Conservation (phyloP, 2,888 invertebrate genomes). For the Arrhopalites spinosus region DNA sequence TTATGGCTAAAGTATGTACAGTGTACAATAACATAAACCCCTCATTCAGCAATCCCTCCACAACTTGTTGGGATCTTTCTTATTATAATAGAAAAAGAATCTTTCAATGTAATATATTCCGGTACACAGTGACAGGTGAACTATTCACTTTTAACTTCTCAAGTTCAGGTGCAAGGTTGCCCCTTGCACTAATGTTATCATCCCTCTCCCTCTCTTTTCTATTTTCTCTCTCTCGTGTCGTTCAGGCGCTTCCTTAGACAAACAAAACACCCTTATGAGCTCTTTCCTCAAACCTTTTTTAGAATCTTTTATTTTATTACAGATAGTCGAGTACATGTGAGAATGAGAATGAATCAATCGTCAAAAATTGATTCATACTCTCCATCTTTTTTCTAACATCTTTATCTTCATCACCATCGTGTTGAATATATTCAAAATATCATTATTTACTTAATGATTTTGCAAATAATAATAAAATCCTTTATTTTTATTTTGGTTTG, state of each 20-base stretch:
- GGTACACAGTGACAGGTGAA: slow-evolving; percentile 32
- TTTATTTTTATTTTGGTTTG: background rate
- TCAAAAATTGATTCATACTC: background rate
- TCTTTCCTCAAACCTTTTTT: background rate
- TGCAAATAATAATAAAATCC: background rate
- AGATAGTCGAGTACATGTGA: background rate
- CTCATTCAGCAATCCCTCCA: background rate
- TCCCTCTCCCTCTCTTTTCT: background rate
- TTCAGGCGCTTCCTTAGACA: background rate
- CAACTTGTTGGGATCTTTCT: background rate
- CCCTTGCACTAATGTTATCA: slow-evolving; percentile 3
- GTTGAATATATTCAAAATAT: background rate
- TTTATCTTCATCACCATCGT: background rate
- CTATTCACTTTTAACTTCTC: slow-evolving; percentile 21
- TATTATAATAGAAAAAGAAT: background rate
- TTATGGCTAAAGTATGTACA: background rate
- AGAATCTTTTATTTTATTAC: background rate
- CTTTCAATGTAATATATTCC: too few species aligned
- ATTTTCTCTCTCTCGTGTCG: background rate
- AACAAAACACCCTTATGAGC: too few species aligned
- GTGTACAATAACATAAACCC: background rate
- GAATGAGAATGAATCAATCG: too few species aligned
- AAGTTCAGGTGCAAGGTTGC: slow-evolving; percentile 35
- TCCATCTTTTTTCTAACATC: background rate
- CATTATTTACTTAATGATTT: too few species aligned